Percentiles rank a stretch among this genome's conserved stretches.
Conservation (phyloP, 1,140 invertebrate species). For the Drosophila willistoni region DNA sequence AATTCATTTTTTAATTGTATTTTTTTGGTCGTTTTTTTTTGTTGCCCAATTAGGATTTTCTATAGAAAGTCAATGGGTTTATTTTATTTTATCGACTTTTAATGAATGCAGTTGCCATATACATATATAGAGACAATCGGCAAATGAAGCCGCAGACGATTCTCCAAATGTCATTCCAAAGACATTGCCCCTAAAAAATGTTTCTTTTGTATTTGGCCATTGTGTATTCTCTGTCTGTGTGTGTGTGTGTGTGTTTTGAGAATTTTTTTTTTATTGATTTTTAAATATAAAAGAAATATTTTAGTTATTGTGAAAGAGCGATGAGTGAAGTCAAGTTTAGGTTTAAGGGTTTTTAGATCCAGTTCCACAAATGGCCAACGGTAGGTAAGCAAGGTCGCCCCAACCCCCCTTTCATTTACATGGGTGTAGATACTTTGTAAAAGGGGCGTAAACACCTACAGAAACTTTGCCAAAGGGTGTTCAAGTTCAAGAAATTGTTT, state of each 20-base stretch:
- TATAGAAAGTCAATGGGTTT: slow-evolving; percentile 77
- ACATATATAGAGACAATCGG: slow-evolving; percentile 15
- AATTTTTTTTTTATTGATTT: slow-evolving; percentile 57
- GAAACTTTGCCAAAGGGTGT: too few species aligned
- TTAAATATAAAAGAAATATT: slow-evolving; percentile 46
- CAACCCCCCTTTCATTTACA: not conserved
- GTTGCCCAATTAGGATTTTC: slow-evolving; percentile 74
- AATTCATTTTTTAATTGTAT: slow-evolving; percentile 71
- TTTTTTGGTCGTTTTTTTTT: slow-evolving; percentile 67
- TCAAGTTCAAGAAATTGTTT: too few species aligned
- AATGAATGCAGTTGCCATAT: slow-evolving; percentile 65
- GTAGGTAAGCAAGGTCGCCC: not conserved
- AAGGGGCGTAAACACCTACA: too few species aligned
- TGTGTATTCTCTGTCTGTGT: slow-evolving; percentile 19
- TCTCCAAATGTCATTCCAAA: slow-evolving; percentile 8
- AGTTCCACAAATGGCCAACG: not conserved
- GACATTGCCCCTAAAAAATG: slow-evolving; percentile 9
- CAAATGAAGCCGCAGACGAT: slow-evolving; percentile 9
- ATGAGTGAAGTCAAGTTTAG: not conserved
- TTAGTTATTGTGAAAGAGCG: slow-evolving; percentile 5
- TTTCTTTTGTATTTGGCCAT: slow-evolving; percentile 24
- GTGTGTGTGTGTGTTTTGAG: not conserved
- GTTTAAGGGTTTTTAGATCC: not conserved
- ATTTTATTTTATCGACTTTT: slow-evolving; percentile 72
- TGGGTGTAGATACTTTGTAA: not conserved